Percentiles rank a stretch among this genome's conserved stretches.
Conservation (phyloP, 2,797 vertebrate species). For the Lepus townsendii region DNA sequence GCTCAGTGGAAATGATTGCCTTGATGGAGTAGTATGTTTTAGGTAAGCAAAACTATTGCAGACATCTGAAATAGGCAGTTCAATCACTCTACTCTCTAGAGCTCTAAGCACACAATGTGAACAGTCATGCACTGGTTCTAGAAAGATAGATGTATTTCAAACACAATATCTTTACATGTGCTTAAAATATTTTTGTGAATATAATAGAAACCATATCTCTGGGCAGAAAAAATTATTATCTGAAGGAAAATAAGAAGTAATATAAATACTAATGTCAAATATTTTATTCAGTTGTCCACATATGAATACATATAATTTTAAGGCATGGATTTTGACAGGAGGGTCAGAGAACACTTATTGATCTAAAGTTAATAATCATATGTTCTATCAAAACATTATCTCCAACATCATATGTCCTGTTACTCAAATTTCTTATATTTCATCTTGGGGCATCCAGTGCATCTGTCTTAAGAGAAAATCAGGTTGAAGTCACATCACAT, state of each 20-base stretch:
- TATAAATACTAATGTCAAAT: not conserved
- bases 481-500: not conserved
- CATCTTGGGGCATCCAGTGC: not conserved
- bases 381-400: not conserved
- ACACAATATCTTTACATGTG: not conserved
- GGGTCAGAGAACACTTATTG: not conserved
- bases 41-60: constrained; percentile 63
- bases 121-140: not conserved
- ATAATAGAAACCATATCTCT: not conserved
- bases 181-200: not conserved
- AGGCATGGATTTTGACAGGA: not conserved
- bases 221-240: not conserved
- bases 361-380: not conserved
- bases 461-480: not conserved
- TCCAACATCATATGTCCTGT: not conserved
- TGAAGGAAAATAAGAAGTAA: not conserved
- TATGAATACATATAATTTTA: not conserved
- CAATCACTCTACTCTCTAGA: constrained; percentile 44
- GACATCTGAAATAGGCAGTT: constrained; percentile 55
- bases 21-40: constrained; percentile 58
- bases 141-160: constrained; percentile 32
- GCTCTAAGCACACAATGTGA: not conserved
- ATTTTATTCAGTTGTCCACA: not conserved
- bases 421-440: not conserved
- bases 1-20: constrained; percentile 48